These are phyloP conservation scores for Lymantria dispar DNA, from an alignment of 2,888 invertebrate species.

Conservation along the genomic window DNA sequence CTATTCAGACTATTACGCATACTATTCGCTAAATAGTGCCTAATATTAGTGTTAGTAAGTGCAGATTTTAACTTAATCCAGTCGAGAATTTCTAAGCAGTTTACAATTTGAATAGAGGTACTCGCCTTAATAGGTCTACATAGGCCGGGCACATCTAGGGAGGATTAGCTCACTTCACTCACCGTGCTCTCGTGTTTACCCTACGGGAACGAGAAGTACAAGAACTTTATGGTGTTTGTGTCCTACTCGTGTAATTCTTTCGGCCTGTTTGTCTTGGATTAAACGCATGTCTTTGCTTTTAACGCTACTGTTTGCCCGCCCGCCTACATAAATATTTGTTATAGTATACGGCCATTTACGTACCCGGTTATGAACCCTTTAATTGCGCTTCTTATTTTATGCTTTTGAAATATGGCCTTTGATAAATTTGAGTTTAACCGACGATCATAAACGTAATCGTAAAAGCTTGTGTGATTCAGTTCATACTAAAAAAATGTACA, in stretches of 20 bases:
- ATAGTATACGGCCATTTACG: conserved; percentile 67
- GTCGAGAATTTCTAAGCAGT: conserved; percentile 58
- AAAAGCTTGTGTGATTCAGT: conserved; percentile 48
- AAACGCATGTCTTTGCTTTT: conserved; percentile 78
- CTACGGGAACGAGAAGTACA: conserved; percentile 42
- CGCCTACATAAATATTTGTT: conserved; percentile 73
- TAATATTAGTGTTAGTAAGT: conserved; percentile 34
- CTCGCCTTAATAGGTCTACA: conserved; percentile 61
- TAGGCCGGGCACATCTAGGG: conserved; percentile 49
- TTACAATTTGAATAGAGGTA: conserved; percentile 61
- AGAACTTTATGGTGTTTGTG: conserved; percentile 65
- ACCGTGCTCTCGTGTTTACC: conserved; percentile 59
- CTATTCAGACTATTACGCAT: conserved; percentile 1
- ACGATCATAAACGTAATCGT: conserved; percentile 60
- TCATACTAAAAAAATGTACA: conserved; percentile 46
- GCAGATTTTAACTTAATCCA: conserved; percentile 61
- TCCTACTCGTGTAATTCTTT: conserved; percentile 72
- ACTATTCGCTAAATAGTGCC: not conserved
- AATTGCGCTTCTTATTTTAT: conserved; percentile 73
- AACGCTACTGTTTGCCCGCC: conserved; percentile 74
- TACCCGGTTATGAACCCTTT: conserved; percentile 66
- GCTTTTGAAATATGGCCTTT: conserved; percentile 65
- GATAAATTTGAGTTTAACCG: conserved; percentile 59
- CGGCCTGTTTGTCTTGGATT: conserved; percentile 76
- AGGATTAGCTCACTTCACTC: conserved; percentile 71